Evolutionary conservation across 1,140 invertebrate species (phyloP), one percentile per base, ranked within the genome.

Genomic region (Anoplophora glabripennis): DNA sequence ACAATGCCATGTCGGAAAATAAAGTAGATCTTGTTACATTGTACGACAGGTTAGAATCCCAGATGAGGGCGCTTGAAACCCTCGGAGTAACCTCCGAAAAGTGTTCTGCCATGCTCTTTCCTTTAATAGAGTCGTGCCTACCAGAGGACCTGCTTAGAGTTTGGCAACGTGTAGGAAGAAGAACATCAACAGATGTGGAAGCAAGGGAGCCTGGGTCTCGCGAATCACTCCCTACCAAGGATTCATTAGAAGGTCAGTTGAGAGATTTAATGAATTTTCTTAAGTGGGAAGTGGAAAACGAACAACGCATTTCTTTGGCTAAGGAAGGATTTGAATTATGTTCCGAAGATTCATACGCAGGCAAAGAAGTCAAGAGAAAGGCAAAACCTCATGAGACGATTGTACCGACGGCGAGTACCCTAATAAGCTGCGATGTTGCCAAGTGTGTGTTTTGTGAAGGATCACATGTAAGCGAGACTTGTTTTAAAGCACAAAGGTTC

Each of bases 81-180:
- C 55, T 78, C 0, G 68, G 67, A 3, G 70, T 77, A 10, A 70
- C 66, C 1, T 71, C 61, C 1, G 69, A 75, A 21, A 73, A 73
- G 48, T 75, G 64, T 52, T 67, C 72, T 0, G 65, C 69, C 8
- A 71, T 76, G 59, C 48, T 76, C 0, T 76, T 70, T 48, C 74
- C 73, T 0, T 48, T 76, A 7, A 71, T 77, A 1, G 75, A 77
- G 44, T 74, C 72, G 4, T 68, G 64, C 10, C 51, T 72, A 4
- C 67, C 70, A 1, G 64, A 73, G 37, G 72, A 76, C 12, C 41
- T 71, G 11, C 15, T 75, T 10, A 41, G 62, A 10, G 60, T 67
- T 0, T 75, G 71, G 75, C 63, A 75, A 52, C 61, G 72, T 0
- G 59, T 53, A n/a, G 14, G 14, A 47, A 47, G 5, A 28, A 28